Evolutionary conservation across 1,140 invertebrate genomes (phyloP).

Genomic region (Eumeta japonica): DNA sequence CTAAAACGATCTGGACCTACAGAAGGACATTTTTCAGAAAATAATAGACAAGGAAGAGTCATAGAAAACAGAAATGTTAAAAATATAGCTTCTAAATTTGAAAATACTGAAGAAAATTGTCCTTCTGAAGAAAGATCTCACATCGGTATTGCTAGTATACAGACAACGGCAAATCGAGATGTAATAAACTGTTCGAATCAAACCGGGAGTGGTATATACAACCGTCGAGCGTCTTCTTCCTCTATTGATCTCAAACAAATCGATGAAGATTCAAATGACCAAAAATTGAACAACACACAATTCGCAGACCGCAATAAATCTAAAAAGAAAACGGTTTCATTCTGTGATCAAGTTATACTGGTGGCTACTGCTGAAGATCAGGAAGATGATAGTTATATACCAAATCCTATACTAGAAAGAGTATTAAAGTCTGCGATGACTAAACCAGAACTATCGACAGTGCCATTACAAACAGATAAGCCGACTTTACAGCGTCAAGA

Average conservation of each 20-base stretch:
- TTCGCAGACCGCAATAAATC: conserved; percentile 56
- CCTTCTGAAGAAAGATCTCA: conserved; percentile 35
- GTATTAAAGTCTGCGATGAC: conserved; percentile 79
- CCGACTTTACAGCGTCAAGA: conserved; percentile 48
- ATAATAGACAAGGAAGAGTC: conserved; percentile 16
- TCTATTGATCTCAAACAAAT: conserved; percentile 49
- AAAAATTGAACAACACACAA: conserved; percentile 21
- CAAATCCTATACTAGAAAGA: conserved; percentile 85
- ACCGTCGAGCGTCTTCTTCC: conserved; percentile 44
- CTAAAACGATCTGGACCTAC: conserved; percentile 54
- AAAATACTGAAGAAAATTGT: conserved; percentile 58
- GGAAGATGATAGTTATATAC: conserved; percentile 85
- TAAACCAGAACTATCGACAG: conserved; percentile 65
- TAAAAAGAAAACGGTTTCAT: conserved; percentile 91
- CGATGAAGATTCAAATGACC: conserved; percentile 42
- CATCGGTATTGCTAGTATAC: conserved; percentile 33
- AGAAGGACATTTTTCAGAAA: conserved; percentile 37
- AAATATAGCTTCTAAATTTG: conserved; percentile 82
- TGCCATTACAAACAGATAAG: conserved; percentile 46
- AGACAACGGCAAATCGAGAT: conserved; percentile 31
- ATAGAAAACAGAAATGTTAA: conserved; percentile 62
- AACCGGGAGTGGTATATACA: conserved; percentile 30
- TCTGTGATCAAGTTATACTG: conserved; percentile 89
- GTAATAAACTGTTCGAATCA: conserved; percentile 47
- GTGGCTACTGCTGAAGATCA: conserved; percentile 89